A percentile compares a stretch with the other conserved stretches of the same genome.
Conservation (phyloP, 2,797 vertebrate genomes). For the Phrynocephalus vlangalii region DNA sequence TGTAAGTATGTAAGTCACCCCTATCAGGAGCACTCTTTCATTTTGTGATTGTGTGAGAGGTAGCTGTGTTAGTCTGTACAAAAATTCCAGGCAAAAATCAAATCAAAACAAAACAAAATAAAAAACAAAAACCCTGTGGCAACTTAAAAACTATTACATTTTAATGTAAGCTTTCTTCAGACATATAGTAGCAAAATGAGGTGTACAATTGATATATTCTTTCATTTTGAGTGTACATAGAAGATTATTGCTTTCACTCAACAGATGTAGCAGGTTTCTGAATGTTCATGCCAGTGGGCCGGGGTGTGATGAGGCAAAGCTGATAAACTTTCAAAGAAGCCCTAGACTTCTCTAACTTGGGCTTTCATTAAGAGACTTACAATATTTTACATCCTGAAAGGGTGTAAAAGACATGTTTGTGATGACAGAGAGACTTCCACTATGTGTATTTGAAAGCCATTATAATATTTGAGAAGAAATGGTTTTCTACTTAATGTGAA, state of each 20-base stretch:
- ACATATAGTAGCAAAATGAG: too few species aligned
- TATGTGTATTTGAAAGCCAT: not conserved
- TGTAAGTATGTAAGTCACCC: slow-evolving; percentile 41
- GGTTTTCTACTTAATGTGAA: not conserved
- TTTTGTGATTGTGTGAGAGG: too few species aligned
- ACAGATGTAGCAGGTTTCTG: slow-evolving; percentile 47
- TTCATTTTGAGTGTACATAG: slow-evolving; percentile 50
- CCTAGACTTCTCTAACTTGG: not conserved
- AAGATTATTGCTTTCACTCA: slow-evolving; percentile 46
- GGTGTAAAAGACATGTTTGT: too few species aligned
- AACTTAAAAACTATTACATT: too few species aligned
- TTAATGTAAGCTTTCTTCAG: too few species aligned
- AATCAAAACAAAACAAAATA: too few species aligned
- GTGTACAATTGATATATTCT: not conserved
- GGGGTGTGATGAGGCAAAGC: slow-evolving; percentile 35
- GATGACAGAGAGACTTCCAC: not conserved
- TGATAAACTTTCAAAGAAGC: slow-evolving; percentile 28
- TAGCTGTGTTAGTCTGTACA: too few species aligned
- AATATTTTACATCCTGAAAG: slow-evolving; percentile 3
- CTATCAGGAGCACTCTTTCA: slow-evolving; percentile 32
- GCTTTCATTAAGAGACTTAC: slow-evolving; percentile 17
- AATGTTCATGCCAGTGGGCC: slow-evolving; percentile 44
- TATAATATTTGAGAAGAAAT: not conserved
- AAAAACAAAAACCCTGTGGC: too few species aligned
- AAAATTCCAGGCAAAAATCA: too few species aligned